Conservation (phyloP, 2,888 invertebrate species). For the Oligia fasciuncula region DNA sequence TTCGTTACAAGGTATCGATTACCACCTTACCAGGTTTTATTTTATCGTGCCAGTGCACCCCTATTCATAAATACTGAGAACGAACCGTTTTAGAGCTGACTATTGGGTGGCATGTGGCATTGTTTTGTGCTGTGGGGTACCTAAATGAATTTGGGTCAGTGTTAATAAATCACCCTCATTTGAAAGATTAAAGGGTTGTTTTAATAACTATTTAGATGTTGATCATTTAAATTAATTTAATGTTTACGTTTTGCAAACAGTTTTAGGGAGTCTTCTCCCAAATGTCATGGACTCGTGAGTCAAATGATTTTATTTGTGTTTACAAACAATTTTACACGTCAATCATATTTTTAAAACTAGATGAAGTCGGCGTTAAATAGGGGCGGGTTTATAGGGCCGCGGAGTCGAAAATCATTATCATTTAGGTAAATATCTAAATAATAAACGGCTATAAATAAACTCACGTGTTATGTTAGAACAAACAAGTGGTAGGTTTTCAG, state of each 20-base stretch:
- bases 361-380: neutral
- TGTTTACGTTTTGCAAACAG: neutral
- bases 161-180: conserved; percentile 12
- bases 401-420: neutral
- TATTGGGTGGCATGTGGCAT: neutral
- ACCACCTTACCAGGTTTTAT: neutral
- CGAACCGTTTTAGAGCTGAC: neutral
- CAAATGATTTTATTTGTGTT: neutral
- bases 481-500: neutral
- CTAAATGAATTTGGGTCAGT: conserved; percentile 16
- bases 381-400: too few relatives aligned
- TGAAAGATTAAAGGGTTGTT: conserved; percentile 1
- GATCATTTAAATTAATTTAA: conserved; percentile 3
- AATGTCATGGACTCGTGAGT: neutral
- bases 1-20: too few relatives aligned
- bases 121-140: neutral
- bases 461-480: neutral
- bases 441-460: neutral
- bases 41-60: conserved; percentile 24
- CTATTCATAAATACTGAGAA: neutral
- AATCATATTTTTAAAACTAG: neutral
- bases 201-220: conserved; percentile 1
- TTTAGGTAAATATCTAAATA: neutral
- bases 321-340: neutral
- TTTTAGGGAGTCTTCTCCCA: neutral